A percentile compares a stretch with the other conserved stretches of the same genome.
Conservation (phyloP, 2,888 invertebrate species). For the Tortricodes alternella region DNA sequence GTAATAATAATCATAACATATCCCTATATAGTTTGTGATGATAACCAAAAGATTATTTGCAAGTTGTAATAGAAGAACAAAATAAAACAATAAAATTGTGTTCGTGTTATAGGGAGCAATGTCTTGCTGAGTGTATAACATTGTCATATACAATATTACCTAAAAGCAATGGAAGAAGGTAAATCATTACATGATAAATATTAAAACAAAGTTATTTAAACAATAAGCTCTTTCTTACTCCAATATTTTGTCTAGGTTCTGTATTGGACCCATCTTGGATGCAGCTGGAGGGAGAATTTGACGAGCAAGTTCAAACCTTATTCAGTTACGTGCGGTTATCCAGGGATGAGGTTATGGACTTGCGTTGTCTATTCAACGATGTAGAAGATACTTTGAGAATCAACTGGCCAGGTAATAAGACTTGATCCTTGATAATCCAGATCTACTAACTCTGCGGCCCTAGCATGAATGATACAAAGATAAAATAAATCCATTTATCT, state of each 20-base stretch:
- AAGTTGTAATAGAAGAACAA: not conserved
- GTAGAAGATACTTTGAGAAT: constrained; percentile 44
- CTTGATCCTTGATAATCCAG: not conserved
- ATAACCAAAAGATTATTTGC: too few relatives aligned
- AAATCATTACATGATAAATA: not conserved
- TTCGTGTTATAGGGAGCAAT: not conserved
- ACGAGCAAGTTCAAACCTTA: constrained; percentile 60
- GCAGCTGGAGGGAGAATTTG: constrained; percentile 56
- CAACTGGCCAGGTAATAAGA: constrained; percentile 22
- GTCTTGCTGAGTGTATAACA: not conserved
- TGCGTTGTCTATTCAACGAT: constrained; percentile 57
- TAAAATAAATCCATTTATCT: too few relatives aligned
- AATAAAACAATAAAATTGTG: not conserved
- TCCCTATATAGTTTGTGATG: too few relatives aligned
- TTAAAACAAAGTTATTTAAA: not conserved
- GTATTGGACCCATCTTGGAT: constrained; percentile 43
- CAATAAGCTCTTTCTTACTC: not conserved
- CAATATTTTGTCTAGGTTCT: constrained; percentile 34
- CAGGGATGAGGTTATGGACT: constrained; percentile 49
- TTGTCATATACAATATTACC: not conserved
- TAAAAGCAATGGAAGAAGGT: not conserved
- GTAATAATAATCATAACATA: too few relatives aligned
- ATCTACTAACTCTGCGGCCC: too few relatives aligned
- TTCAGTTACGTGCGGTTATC: constrained; percentile 56
- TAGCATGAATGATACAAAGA: too few relatives aligned